phyloP scores from a whole-genome alignment of 2,113 vertebrate genomes.

The Prietella phreatophila region DNA sequence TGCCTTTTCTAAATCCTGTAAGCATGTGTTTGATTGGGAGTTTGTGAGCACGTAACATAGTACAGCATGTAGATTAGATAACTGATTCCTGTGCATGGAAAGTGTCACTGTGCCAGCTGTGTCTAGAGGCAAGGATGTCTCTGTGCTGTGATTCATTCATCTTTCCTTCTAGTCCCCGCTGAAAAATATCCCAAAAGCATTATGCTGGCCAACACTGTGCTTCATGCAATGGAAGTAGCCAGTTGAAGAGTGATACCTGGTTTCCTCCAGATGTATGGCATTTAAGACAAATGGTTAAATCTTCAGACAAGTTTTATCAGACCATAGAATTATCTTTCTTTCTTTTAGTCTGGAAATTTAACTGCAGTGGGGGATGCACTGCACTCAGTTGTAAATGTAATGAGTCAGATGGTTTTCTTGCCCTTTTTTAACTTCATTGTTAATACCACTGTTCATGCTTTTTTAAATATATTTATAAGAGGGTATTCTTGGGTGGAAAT shows the following conservation, averaged over 20 bases:
- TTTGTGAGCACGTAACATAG: neutral
- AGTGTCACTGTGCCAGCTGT: neutral
- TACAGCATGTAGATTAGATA: neutral
- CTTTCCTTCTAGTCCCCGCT: neutral
- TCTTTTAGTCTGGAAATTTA: neutral
- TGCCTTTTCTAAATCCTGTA: slow-evolving; percentile 10
- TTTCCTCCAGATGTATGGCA: neutral
- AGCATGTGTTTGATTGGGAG: slow-evolving; percentile 8
- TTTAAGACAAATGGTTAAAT: neutral
- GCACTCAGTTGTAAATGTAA: neutral
- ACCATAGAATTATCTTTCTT: neutral
- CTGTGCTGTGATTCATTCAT: neutral
- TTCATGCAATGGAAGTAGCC: neutral
- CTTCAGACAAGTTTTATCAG: neutral
- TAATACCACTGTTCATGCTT: neutral
- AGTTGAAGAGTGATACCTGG: neutral
- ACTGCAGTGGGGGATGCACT: neutral
- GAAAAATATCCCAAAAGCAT: neutral
- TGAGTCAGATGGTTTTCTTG: neutral
- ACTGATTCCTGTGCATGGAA: neutral
- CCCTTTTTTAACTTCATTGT: neutral
- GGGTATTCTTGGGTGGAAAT: neutral
- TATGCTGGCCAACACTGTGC: neutral
- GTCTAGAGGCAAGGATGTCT: neutral
- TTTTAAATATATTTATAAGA: neutral